These are phyloP conservation scores for Leptothorax acervorum DNA, from an alignment of 2,888 invertebrate species.

Conservation along the genomic window DNA sequence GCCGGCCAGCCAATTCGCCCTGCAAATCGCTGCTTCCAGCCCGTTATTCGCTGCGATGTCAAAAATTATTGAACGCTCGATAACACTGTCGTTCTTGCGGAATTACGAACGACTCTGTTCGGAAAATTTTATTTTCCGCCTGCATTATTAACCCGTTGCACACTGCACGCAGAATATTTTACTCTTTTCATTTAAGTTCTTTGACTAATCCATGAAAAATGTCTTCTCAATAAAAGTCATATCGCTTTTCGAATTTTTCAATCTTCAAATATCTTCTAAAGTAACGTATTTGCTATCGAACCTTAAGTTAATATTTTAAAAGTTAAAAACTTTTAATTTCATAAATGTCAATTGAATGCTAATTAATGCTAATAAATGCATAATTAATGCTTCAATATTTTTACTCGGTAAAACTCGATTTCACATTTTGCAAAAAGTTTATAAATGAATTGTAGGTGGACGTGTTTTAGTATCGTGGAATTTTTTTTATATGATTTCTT, in stretches of 20 bases:
- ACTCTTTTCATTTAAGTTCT: neutral
- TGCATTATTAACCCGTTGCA: neutral
- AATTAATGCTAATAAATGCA: neutral
- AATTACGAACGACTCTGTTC: neutral
- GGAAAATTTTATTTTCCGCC: neutral
- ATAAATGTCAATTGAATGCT: neutral
- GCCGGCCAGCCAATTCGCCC: conserved; percentile 36
- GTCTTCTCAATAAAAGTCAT: neutral
- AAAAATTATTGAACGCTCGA: conserved; percentile 51
- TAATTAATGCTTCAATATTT: neutral
- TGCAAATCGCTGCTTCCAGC: neutral
- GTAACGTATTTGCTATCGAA: neutral
- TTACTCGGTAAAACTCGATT: neutral
- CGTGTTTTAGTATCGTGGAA: neutral
- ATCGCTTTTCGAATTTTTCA: neutral
- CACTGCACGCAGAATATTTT: neutral
- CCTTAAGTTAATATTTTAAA: neutral
- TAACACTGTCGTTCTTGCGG: neutral
- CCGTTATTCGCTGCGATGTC: conserved; percentile 22
- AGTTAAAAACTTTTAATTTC: neutral
- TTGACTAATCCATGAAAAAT: neutral
- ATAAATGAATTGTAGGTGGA: neutral
- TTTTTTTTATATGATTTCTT: neutral
- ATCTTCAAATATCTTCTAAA: neutral
- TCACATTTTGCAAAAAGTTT: neutral